Evolutionary conservation across 2,113 vertebrate species (phyloP).

Genomic region (Carassius gibelio): DNA sequence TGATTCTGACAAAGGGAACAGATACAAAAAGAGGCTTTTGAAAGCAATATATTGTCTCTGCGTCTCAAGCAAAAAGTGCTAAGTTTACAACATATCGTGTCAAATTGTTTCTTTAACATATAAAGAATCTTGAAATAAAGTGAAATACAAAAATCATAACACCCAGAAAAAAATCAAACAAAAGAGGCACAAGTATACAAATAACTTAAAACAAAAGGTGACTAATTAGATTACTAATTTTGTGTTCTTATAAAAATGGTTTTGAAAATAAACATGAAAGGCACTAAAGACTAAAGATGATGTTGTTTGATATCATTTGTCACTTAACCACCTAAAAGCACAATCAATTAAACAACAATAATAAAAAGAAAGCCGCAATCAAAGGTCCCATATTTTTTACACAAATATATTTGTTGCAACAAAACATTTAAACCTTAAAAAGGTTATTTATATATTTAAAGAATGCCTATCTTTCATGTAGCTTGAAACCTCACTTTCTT

Average conservation of each 20-base stretch:
- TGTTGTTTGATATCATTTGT: background rate
- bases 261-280: slow-evolving; percentile 28
- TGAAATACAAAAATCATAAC: background rate
- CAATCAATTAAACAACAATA: background rate
- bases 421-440: background rate
- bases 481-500: no score
- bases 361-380: background rate
- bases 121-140: background rate
- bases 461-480: no score
- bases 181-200: background rate
- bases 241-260: background rate
- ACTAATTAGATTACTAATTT: background rate
- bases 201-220: background rate
- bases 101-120: background rate
- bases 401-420: background rate
- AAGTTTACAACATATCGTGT: no score
- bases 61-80: background rate
- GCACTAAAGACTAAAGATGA: background rate
- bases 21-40: background rate
- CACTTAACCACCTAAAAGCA: background rate
- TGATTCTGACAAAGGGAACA: background rate
- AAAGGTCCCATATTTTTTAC: background rate
- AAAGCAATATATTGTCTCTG: background rate
- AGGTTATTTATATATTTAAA: background rate
- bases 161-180: background rate